A percentile compares a stretch with the other conserved stretches of the same genome.
These are phyloP conservation scores for Busseola fusca DNA, from an alignment of 2,888 invertebrate genomes.

Conservation along the genomic window DNA sequence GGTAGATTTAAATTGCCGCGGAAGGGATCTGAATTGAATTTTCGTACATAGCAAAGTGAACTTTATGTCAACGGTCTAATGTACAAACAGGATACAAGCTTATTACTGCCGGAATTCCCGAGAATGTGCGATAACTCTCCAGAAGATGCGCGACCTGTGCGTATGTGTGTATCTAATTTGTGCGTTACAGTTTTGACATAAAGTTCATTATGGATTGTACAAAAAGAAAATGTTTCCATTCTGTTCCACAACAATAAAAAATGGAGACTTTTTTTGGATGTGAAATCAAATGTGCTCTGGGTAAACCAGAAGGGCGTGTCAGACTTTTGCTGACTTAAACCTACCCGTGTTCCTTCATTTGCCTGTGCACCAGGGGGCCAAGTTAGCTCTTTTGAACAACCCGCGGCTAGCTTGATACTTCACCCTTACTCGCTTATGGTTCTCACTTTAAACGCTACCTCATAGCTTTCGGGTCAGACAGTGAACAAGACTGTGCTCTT, in stretches of 20 bases:
- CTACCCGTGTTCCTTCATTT: too few species aligned
- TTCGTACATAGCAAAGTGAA: background rate
- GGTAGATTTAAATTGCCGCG: background rate
- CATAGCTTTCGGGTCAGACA: constrained; percentile 53
- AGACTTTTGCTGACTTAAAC: too few species aligned
- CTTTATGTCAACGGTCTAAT: background rate
- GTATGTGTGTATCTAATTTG: background rate
- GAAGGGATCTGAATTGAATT: background rate
- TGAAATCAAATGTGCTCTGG: too few species aligned
- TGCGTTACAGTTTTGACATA: background rate
- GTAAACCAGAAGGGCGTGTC: too few species aligned
- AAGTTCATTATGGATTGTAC: background rate
- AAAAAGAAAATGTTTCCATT: background rate
- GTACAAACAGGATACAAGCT: background rate
- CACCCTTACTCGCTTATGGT: background rate
- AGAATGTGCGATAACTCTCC: background rate
- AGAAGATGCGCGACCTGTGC: background rate
- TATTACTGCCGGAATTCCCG: background rate
- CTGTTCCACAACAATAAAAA: background rate
- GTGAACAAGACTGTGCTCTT: constrained; percentile 44
- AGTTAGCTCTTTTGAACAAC: too few species aligned
- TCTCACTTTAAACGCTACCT: constrained; percentile 20
- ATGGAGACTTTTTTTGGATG: too few species aligned
- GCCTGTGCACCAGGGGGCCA: too few species aligned
- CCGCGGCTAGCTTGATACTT: background rate